Evolutionary conservation across 2,888 invertebrate genomes (phyloP).

Genomic region (Euplexia lucipara): DNA sequence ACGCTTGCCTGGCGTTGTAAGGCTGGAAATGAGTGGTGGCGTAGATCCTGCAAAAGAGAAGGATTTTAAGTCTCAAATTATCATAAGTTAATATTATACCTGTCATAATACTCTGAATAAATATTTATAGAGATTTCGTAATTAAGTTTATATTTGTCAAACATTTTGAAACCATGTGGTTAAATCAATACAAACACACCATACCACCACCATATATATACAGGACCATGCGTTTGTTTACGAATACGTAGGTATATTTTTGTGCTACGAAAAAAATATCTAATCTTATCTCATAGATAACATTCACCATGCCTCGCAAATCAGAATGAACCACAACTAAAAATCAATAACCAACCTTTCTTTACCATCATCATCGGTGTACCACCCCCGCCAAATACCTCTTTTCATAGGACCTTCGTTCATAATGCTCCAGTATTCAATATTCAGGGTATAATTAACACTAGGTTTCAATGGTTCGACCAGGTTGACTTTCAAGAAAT

Average conservation of each 20-base stretch:
- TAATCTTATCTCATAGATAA: neutral
- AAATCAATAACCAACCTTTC: slow-evolving; percentile 74
- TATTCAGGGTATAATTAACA: slow-evolving; percentile 81
- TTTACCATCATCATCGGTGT: slow-evolving; percentile 76
- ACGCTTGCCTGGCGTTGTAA: slow-evolving; percentile 94
- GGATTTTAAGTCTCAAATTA: no score
- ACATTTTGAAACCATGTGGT: no score
- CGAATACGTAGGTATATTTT: no score
- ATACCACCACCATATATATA: no score
- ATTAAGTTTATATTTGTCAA: no score
- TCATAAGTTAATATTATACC: no score
- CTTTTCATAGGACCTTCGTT: slow-evolving; percentile 87
- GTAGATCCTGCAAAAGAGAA: slow-evolving; percentile 78
- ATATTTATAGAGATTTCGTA: no score
- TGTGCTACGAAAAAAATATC: no score
- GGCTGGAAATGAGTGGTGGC: slow-evolving; percentile 95
- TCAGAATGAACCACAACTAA: no score
- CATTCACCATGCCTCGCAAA: neutral
- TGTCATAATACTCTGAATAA: no score
- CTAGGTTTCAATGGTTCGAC: slow-evolving; percentile 68
- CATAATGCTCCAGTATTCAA: slow-evolving; percentile 88
- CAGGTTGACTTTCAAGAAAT: slow-evolving; percentile 84
- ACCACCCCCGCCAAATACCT: slow-evolving; percentile 87
- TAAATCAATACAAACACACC: no score
- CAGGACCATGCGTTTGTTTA: no score